Evolutionary conservation across 2,113 vertebrate species (phyloP).

Genomic region (Camelus bactrianus): DNA sequence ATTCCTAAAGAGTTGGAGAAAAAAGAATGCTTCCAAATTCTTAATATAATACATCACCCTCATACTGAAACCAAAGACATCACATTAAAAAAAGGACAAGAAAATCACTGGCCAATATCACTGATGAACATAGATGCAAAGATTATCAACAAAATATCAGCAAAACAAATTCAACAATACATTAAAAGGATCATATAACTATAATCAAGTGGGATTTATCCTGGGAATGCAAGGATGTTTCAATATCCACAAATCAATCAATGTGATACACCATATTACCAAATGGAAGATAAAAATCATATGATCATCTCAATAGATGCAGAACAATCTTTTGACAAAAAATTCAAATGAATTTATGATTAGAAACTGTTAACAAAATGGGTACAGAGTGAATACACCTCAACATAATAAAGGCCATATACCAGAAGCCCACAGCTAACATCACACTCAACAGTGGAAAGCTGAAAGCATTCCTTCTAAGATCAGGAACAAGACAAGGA

Average conservation of each 20-base stretch:
- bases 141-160: neutral
- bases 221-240: neutral
- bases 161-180: neutral
- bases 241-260: neutral
- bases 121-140: neutral
- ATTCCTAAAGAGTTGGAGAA: neutral
- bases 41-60: neutral
- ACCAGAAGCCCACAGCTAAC: neutral
- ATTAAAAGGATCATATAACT: neutral
- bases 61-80: neutral
- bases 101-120: neutral
- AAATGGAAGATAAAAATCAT: neutral
- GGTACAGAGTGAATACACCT: neutral
- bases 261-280: neutral
- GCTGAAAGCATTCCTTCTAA: neutral
- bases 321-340: neutral
- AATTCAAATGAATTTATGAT: neutral
- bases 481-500: neutral
- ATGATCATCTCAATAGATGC: neutral
- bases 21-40: neutral
- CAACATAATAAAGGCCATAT: neutral
- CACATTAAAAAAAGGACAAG: neutral
- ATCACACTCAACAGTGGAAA: neutral
- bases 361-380: too few species aligned
- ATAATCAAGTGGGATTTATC: neutral